Evolutionary conservation across 1,140 invertebrate species (phyloP), one percentile per base, ranked within the genome.

Genomic region (Plutomurus gul): DNA sequence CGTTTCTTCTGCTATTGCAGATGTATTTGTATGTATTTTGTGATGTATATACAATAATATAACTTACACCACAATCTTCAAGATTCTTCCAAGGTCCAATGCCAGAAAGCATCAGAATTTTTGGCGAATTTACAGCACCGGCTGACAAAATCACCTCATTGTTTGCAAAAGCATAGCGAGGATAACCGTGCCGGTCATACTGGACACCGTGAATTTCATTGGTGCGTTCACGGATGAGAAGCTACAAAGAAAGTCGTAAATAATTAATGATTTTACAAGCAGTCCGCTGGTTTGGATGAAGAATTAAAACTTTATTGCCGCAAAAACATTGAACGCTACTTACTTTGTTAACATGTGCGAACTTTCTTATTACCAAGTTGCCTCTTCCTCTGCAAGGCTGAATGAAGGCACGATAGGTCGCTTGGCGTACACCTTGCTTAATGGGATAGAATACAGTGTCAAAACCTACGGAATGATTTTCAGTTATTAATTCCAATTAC

Each of bases 41-140:
- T 65, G 1, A 16, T n/a, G 27, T 8, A 11, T 65, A 65, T 65
- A 65, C 4, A 11, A 65, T 40, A 8, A 3, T 72, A 40, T 16
- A 3, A 72, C 27, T 75, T 37, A 75, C 74, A 47, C 74, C 40
- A 20, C 81, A 40, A 5, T 81, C 73, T 16, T 82, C 27, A 4
- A 88, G 77, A 76, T 88, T 86, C 10, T 81, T 79, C n/a, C 65
- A 82, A 5, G 86, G 86, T 36, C 87, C 88, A 51, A 88, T 82
- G 27, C 87, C 87, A 60, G 86, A 87, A 1, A 88, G 73, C 84
- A 88, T 85, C 1, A 88, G 78, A 22, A 88, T 60, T 70, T 85
- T 82, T 30, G 84, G 81, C 5, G 82, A 76, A 25, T 84, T 83
- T 3, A 85, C n/a, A 27, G 82, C 47, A 37, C 84, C 85, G 6